These are phyloP conservation scores for Glandiceps talaboti DNA, from an alignment of 53 echinoderm and acorn worm species.

Conservation along the genomic window DNA sequence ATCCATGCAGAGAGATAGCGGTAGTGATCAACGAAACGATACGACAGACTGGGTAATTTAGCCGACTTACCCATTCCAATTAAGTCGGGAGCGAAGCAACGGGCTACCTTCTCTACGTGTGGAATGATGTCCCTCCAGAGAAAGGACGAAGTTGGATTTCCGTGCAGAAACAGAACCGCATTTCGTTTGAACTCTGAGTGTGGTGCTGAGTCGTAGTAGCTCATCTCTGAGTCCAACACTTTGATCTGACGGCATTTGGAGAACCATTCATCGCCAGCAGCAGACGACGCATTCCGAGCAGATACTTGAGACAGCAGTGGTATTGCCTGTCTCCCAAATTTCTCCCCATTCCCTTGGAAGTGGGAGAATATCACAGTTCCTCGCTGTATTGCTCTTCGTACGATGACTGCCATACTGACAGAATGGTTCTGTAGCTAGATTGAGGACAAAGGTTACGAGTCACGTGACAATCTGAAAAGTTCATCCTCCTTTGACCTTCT, in stretches of 20 bases:
- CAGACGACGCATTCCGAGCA: background rate
- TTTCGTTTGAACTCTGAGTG: constrained; percentile 8
- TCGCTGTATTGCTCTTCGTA: background rate
- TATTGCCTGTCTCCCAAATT: background rate
- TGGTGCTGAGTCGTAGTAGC: constrained; percentile 50
- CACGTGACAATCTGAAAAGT: background rate
- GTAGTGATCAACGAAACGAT: constrained; percentile 42
- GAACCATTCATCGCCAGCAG: constrained; percentile 39
- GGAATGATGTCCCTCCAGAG: constrained; percentile 54
- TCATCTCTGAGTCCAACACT: constrained; percentile 33
- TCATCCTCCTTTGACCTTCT: background rate
- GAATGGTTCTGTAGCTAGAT: too few relatives aligned
- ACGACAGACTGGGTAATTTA: constrained; percentile 27
- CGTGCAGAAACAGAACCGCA: constrained; percentile 45
- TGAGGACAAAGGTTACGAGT: background rate
- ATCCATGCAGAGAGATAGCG: constrained; percentile 41
- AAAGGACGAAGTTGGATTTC: constrained; percentile 60
- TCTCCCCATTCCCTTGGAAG: background rate
- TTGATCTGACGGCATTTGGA: constrained; percentile 19
- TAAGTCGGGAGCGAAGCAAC: constrained; percentile 48
- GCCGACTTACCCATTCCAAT: constrained; percentile 43
- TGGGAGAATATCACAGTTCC: background rate
- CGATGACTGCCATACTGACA: background rate
- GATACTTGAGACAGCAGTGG: background rate
- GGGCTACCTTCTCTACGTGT: constrained; percentile 27